Percentiles rank a stretch among this genome's conserved stretches.
These are phyloP conservation scores for Martes martes DNA, from an alignment of 2,113 vertebrate species.

Conservation along the genomic window DNA sequence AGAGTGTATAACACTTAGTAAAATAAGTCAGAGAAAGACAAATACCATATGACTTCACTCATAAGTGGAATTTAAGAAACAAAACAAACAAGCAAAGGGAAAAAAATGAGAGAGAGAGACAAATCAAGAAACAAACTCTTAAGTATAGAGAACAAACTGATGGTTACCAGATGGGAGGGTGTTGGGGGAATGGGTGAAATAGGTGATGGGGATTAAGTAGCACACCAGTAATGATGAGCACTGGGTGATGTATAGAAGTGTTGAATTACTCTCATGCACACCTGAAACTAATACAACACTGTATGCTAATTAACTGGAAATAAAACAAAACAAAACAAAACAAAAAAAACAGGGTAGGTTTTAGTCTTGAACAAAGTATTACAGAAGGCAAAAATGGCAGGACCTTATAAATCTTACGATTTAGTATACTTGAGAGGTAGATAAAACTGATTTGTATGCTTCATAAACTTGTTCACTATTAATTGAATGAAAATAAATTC, in stretches of 20 bases:
- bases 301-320: not conserved
- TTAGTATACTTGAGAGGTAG: not conserved
- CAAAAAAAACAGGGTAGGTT: not conserved
- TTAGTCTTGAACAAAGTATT: not conserved
- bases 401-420: not conserved
- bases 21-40: not conserved
- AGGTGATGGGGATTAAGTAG: not conserved
- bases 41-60: not conserved
- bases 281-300: not conserved
- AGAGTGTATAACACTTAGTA: not conserved
- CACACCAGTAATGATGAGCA: not conserved
- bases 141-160: not conserved
- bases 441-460: not conserved
- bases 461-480: not conserved
- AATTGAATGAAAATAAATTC: not conserved
- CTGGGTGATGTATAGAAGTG: not conserved
- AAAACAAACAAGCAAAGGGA: not conserved
- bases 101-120: not conserved
- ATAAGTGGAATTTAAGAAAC: not conserved
- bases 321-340: not conserved
- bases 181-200: not conserved
- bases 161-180: not conserved
- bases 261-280: not conserved
- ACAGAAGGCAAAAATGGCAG: not conserved
- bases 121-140: not conserved